Conservation (phyloP, 2,888 invertebrate genomes). For the Cosmorhoe ocellata region DNA sequence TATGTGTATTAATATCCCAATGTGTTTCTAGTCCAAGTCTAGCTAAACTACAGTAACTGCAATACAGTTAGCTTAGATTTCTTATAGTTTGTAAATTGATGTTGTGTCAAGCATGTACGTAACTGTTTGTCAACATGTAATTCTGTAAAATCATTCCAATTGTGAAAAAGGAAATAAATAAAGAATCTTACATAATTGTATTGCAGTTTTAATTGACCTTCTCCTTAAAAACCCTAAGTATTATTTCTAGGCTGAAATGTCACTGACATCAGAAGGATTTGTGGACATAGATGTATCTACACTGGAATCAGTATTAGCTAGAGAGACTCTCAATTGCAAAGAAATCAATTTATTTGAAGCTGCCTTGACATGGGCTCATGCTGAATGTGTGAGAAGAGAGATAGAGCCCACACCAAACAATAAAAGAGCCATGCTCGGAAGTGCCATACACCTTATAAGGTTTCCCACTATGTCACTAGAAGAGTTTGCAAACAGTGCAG, state of each 20-base stretch:
- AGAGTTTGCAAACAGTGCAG: constrained; percentile 95
- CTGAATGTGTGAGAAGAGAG: constrained; percentile 93
- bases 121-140: constrained; percentile 50
- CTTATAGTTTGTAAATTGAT: constrained; percentile 43
- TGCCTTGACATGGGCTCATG: constrained; percentile 95
- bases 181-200: constrained; percentile 75
- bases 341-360: constrained; percentile 96
- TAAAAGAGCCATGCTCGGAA: constrained; percentile 88
- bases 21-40: constrained; percentile 52
- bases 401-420: constrained; percentile 91
- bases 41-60: constrained; percentile 57
- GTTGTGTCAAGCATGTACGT: constrained; percentile 58
- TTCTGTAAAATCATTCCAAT: constrained; percentile 57
- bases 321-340: constrained; percentile 97
- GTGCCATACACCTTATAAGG: constrained; percentile 92
- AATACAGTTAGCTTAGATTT: constrained; percentile 71
- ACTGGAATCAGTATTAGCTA: constrained; percentile 93
- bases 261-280: constrained; percentile 96
- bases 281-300: constrained; percentile 97
- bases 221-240: constrained; percentile 42
- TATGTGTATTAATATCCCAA: constrained; percentile 17
- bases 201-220: constrained; percentile 79
- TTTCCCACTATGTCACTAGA: constrained; percentile 97
- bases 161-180: constrained; percentile 65
- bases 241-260: constrained; percentile 93